Evolutionary conservation across 2,113 vertebrate genomes (phyloP).

Genomic region (Pterophyllum scalare): DNA sequence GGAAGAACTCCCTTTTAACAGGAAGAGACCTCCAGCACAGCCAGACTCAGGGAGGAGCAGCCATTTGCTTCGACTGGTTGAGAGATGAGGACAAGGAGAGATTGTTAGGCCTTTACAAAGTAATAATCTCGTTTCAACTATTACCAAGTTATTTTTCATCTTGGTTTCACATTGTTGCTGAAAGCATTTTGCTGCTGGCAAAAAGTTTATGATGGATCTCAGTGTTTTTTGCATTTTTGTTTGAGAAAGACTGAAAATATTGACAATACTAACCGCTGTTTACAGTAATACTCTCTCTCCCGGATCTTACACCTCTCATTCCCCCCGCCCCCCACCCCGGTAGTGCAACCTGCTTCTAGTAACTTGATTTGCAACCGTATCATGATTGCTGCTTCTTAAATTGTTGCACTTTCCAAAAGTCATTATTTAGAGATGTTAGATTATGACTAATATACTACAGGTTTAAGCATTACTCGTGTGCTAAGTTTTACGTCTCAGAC

Average conservation of each 20-base stretch:
- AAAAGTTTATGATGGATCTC: fast-evolving
- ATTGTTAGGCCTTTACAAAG: neutral
- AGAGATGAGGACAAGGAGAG: neutral
- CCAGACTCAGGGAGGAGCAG: neutral
- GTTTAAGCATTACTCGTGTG: neutral
- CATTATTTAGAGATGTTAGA: neutral
- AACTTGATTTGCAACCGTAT: neutral
- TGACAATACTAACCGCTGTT: neutral
- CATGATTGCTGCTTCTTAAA: neutral
- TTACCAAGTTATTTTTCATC: neutral
- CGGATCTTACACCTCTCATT: too few species aligned
- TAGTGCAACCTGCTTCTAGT: neutral
- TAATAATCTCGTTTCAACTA: neutral
- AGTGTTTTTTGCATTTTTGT: fast-evolving
- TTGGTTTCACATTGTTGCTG: neutral
- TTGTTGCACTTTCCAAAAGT: neutral
- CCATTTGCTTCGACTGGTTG: neutral
- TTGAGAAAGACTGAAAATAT: neutral
- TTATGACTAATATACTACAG: neutral
- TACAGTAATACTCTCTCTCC: neutral
- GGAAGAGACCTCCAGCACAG: neutral
- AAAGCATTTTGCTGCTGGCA: neutral
- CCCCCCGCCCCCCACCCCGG: too few species aligned
- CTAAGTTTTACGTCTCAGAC: neutral
- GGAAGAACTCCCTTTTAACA: neutral